Conservation (phyloP, 2,797 vertebrate genomes). For the Phataginus tricuspis region DNA sequence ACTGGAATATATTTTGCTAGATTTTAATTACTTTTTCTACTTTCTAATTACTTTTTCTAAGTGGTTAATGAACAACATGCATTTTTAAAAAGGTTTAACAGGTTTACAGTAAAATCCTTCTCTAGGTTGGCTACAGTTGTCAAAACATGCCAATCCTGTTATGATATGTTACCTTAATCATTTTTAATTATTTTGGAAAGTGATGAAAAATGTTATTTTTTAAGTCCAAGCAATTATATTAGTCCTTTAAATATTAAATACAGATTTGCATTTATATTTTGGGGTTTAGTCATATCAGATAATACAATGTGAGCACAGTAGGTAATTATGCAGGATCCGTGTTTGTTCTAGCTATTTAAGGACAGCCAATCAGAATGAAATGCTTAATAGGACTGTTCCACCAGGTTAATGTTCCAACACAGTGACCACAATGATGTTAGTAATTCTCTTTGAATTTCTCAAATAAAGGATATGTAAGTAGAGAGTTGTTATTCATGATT, state of each 20-base stretch:
- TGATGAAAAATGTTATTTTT: neutral
- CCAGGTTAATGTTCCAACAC: constrained; percentile 32
- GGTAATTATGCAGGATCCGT: neutral
- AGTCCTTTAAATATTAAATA: neutral
- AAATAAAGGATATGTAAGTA: constrained; percentile 44
- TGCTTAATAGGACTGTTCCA: neutral
- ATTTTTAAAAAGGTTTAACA: neutral
- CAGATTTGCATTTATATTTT: constrained; percentile 4
- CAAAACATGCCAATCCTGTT: constrained; percentile 25
- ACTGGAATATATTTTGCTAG: neutral
- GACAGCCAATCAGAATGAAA: constrained; percentile 54
- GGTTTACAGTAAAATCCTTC: neutral
- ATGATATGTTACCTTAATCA: neutral
- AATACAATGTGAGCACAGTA: neutral
- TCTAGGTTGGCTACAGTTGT: neutral
- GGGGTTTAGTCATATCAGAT: constrained; percentile 6
- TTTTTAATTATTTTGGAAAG: constrained; percentile 47
- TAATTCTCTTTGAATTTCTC: constrained; percentile 52
- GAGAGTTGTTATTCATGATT: constrained; percentile 5
- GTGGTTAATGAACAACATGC: neutral
- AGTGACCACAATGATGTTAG: constrained; percentile 50
- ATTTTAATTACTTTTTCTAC: constrained; percentile 33
- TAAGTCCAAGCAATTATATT: neutral
- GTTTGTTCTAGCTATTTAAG: constrained; percentile 53
- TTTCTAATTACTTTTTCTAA: constrained; percentile 41